Evolutionary conservation across 1,140 invertebrate genomes (phyloP), one percentile per base, ranked within the genome.

Genomic region (Drosophila orena): DNA sequence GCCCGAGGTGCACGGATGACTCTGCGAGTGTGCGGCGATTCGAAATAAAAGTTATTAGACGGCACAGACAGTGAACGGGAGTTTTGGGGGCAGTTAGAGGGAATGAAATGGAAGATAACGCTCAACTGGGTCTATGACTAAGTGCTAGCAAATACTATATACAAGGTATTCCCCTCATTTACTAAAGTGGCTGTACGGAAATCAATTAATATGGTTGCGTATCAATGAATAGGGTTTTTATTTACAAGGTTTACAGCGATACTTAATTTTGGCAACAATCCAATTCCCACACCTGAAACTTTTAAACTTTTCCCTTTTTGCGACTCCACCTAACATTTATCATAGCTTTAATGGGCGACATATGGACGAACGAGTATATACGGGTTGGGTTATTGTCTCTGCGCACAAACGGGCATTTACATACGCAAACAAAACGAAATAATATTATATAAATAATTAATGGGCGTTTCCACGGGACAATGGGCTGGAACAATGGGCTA

Each of bases 1-100:
- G 49, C 91, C 91, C 46, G 91, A 92, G 30, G 90, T 91, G 69
- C 91, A 92, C 10, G 91, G 91, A 65, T 92, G 80, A 47, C 79
- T 92, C 91, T 92, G 59, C 40, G 53, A 17, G 14, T 11, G 17
- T 44, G 30, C 22, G 6, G 20, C 10, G 43, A 17, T 44, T 38
- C 17, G 14, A 42, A 4, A 15, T 4, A 15, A 44, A 60, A 12
- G 4, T n/a, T 11, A 35, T n/a, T 56, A 56, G 12, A 0, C 3
- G 6, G 11, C 2, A 7, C 4, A 20, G 15, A 38, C 12, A 15
- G 0, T 14, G 11, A 5, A 1, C 14, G 34, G 30, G 0, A 8
- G 12, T 5, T 2, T 7, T 20, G 12, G 30, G 12, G 22, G 12
- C 14, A 17, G 12, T 61, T 34, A 14, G 27, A 17, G 37, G 24